These are phyloP conservation scores for Sarcophaga carnaria DNA, from an alignment of 2,888 invertebrate genomes.

Conservation along the genomic window DNA sequence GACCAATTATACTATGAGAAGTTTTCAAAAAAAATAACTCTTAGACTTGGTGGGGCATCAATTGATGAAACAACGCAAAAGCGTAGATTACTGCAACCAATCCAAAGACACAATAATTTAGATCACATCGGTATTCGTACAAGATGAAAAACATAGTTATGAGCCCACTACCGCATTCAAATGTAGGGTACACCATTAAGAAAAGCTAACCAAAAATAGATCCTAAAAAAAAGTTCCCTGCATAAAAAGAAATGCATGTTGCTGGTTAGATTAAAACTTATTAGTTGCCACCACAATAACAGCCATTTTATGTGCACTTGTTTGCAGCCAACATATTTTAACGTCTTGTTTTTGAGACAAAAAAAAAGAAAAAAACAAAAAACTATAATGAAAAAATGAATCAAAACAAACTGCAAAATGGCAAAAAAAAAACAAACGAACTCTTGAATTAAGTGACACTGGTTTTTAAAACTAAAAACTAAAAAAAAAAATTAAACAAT, in stretches of 20 bases:
- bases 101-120: no score
- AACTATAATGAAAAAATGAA: constrained; percentile 10
- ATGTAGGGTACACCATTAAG: no score
- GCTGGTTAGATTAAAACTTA: constrained; percentile 67
- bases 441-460: constrained; percentile 59
- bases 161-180: no score
- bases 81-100: no score
- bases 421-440: neutral
- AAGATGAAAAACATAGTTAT: no score
- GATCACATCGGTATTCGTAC: no score
- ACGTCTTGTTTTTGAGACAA: constrained; percentile 12
- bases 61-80: no score
- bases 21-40: no score
- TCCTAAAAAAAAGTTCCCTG: no score
- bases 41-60: no score
- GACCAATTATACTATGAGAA: no score
- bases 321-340: constrained; percentile 22
- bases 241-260: constrained; percentile 52
- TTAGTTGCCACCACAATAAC: constrained; percentile 57
- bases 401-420: neutral
- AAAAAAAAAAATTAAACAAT: constrained; percentile 2
- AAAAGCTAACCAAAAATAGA: no score
- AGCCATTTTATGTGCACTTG: constrained; percentile 43
- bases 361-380: neutral
- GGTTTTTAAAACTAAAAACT: neutral